Percentiles rank a stretch among this genome's conserved stretches.
phyloP scores from a whole-genome alignment of 2,797 vertebrate genomes.

The Phrynocephalus forsythii region DNA sequence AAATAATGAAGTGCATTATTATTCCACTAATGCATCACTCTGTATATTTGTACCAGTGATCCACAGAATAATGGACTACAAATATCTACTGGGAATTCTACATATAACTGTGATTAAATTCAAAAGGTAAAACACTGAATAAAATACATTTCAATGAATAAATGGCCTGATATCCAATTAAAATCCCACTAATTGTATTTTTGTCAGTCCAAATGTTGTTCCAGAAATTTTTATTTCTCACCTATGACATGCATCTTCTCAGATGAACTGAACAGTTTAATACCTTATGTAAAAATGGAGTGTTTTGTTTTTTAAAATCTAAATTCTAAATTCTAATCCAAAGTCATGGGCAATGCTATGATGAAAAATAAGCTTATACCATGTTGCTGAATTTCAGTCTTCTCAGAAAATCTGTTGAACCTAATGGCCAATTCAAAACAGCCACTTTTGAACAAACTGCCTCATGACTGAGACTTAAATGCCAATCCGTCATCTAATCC shows the following conservation, averaged over 20 bases:
- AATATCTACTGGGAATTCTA: not conserved
- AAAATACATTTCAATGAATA: slow-evolving; percentile 11
- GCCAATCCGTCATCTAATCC: slow-evolving; percentile 15
- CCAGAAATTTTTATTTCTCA: not conserved
- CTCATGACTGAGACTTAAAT: slow-evolving; percentile 34
- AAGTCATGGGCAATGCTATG: not conserved
- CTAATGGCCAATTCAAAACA: not conserved
- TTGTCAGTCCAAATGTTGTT: slow-evolving; percentile 16
- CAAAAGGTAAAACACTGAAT: not conserved
- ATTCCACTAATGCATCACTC: not conserved
- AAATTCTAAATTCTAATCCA: slow-evolving; percentile 32
- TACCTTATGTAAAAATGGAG: not conserved
- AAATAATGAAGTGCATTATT: not conserved
- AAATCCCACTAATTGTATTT: not conserved
- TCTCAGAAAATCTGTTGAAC: not conserved
- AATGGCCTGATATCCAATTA: not conserved
- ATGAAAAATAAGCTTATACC: not conserved
- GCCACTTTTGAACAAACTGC: not conserved
- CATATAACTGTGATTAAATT: not conserved
- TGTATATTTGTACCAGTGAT: not conserved
- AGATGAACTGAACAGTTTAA: slow-evolving; percentile 35
- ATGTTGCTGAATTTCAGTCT: slow-evolving; percentile 23
- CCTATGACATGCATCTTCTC: not conserved
- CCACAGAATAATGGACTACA: not conserved
- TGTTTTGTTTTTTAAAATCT: slow-evolving; percentile 28